A percentile compares a stretch with the other conserved stretches of the same genome.
phyloP scores from a whole-genome alignment of 2,888 invertebrate species.

The Eurytoma californica region DNA sequence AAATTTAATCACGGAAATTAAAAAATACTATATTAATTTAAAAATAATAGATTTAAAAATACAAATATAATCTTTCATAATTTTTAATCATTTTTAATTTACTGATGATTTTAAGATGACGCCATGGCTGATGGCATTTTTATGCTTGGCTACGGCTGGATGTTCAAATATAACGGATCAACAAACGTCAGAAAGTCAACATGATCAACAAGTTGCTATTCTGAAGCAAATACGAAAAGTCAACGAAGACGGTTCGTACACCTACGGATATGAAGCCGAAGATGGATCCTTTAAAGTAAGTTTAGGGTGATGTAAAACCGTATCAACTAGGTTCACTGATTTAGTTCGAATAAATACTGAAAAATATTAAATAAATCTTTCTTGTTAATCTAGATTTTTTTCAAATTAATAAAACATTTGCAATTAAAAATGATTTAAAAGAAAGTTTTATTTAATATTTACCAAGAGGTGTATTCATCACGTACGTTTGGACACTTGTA shows the following conservation, averaged over 20 bases:
- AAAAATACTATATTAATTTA: background rate
- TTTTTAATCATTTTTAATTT: conserved; percentile 5
- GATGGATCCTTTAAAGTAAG: conserved; percentile 87
- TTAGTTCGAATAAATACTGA: background rate
- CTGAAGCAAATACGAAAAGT: conserved; percentile 88
- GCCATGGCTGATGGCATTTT: conserved; percentile 73
- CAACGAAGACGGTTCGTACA: conserved; percentile 90
- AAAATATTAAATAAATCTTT: no score
- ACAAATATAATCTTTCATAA: conserved; percentile 2
- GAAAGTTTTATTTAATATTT: background rate
- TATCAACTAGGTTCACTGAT: no score
- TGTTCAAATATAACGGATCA: conserved; percentile 73
- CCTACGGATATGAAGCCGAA: conserved; percentile 89
- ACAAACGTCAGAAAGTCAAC: conserved; percentile 79
- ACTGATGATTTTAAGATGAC: conserved; percentile 69
- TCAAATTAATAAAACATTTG: no score
- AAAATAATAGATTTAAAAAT: background rate
- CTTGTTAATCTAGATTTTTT: no score
- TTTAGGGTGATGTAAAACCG: background rate
- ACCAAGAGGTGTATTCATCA: background rate
- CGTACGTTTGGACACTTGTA: background rate
- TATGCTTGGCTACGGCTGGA: conserved; percentile 72
- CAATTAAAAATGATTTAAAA: background rate
- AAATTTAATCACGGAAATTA: no score
- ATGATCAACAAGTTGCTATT: conserved; percentile 84